Evolutionary conservation across 2,888 invertebrate species (phyloP).

Genomic region (Dryomyza anilis): DNA sequence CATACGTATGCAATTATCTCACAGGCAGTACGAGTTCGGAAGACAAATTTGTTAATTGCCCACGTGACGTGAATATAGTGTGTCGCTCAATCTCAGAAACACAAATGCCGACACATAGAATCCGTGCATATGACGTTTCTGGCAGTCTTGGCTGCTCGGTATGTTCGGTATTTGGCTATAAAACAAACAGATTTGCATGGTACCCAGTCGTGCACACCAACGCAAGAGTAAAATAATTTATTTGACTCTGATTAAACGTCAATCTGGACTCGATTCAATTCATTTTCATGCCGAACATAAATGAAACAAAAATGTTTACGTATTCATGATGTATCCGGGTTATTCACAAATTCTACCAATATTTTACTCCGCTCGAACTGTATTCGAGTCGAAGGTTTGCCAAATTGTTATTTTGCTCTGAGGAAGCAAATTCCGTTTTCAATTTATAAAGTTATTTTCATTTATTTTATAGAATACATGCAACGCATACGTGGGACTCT

Average conservation of each 20-base stretch:
- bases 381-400: neutral
- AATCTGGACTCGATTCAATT: constrained; percentile 7
- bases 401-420: neutral
- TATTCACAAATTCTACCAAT: neutral
- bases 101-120: no score
- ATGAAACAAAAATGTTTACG: neutral
- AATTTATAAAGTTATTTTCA: no score
- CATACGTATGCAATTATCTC: constrained; percentile 8
- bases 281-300: neutral
- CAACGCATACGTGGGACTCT: no score
- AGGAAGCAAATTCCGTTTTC: neutral
- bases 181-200: neutral
- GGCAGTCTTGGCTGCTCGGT: no score
- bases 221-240: constrained; percentile 1
- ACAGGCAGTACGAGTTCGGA: neutral
- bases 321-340: neutral
- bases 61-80: constrained; percentile 23
- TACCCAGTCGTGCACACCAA: neutral
- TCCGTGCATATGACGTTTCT: no score
- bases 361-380: neutral
- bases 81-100: neutral
- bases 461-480: no score
- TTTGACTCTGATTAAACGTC: constrained; percentile 15
- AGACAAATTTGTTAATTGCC: constrained; percentile 24
- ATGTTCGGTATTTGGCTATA: no score